Evolutionary conservation across 2,888 invertebrate genomes (phyloP).

Genomic region (Lasioglossum villosulum): DNA sequence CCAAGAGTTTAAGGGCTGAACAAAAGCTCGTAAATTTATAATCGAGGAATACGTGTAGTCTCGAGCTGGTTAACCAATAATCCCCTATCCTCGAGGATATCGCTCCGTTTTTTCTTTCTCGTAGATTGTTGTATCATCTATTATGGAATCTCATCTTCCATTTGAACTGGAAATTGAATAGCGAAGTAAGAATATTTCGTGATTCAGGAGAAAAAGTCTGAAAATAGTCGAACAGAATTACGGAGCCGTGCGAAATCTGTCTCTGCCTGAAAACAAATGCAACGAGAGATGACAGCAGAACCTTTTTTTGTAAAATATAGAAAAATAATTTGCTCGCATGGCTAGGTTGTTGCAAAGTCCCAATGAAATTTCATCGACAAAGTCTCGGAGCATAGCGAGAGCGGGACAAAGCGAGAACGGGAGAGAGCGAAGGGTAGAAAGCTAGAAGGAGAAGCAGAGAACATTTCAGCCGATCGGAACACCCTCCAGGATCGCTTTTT

Average conservation of each 20-base stretch:
- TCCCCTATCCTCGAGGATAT: neutral
- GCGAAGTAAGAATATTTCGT: neutral
- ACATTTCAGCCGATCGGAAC: neutral
- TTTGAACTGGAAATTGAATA: neutral
- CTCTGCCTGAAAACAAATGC: neutral
- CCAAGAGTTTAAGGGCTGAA: neutral
- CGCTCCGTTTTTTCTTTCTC: neutral
- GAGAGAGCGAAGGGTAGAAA: neutral
- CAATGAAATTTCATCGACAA: neutral
- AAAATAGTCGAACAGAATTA: neutral
- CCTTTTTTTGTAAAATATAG: neutral
- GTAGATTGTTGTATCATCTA: neutral
- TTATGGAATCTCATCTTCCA: neutral
- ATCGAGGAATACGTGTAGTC: neutral
- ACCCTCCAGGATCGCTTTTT: conserved; percentile 39
- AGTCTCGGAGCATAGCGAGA: neutral
- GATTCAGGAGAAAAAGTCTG: neutral
- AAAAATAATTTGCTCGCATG: neutral
- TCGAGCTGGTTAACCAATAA: conserved; percentile 1
- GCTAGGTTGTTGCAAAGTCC: neutral
- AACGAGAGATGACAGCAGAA: neutral
- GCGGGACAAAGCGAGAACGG: neutral
- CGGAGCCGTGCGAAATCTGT: neutral
- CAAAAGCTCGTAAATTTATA: conserved; percentile 12
- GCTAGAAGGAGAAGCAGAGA: neutral